Percentiles rank a stretch among this genome's conserved stretches.
Conservation (phyloP, 1,140 invertebrate species). For the Plutomurus gul region DNA sequence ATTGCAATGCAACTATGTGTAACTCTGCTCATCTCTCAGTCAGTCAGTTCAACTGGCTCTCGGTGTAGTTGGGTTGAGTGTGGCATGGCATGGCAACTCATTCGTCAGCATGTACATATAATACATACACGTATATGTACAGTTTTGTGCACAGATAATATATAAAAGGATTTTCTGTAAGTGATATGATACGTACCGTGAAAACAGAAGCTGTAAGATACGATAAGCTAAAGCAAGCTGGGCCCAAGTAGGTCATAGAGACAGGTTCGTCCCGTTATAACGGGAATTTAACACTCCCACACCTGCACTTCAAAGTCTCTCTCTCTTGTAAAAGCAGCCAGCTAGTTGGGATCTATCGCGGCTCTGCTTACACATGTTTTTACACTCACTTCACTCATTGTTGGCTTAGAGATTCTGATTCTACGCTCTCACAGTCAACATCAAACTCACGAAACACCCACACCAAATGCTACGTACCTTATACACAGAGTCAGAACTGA, state of each 20-base stretch:
- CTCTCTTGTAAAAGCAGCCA: neutral
- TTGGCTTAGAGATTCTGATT: neutral
- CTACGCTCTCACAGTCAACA: neutral
- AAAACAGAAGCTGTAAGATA: conserved; percentile 19
- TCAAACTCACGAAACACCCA: neutral
- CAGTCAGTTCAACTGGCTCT: too few species aligned
- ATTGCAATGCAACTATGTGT: too few species aligned
- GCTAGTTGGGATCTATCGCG: neutral
- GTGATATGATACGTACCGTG: neutral
- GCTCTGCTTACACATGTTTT: neutral
- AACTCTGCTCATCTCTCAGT: too few species aligned
- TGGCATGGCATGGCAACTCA: too few species aligned
- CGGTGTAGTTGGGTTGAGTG: too few species aligned
- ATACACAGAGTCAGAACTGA: too few species aligned
- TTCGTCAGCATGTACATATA: neutral
- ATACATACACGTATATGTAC: neutral
- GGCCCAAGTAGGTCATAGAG: conserved; percentile 47
- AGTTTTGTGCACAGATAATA: neutral
- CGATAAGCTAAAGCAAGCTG: neutral
- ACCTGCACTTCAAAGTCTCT: conserved; percentile 38
- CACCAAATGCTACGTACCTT: too few species aligned
- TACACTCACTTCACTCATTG: conserved; percentile 16
- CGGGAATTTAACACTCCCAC: conserved; percentile 49
- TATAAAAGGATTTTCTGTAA: neutral
- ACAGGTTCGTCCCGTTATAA: conserved; percentile 54